Conservation (phyloP, 2,797 vertebrate species). For the Anisognathus igniventris region DNA sequence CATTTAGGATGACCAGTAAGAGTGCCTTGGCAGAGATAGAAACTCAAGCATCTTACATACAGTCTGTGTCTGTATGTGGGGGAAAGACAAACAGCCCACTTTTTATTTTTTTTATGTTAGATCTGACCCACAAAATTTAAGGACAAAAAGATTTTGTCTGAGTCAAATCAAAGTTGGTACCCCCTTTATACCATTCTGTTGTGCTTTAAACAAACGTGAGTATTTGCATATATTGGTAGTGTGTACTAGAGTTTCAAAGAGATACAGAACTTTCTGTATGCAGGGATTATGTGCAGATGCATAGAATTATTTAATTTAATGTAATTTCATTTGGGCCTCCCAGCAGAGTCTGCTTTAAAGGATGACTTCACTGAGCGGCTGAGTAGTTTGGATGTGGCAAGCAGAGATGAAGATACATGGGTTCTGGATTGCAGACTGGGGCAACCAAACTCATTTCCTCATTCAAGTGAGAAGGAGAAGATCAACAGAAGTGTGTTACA, state of each 20-base stretch:
- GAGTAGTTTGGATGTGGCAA: constrained; percentile 52
- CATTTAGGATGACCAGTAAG: neutral
- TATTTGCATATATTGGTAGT: neutral
- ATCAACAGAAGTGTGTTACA: constrained; percentile 62
- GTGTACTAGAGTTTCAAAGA: neutral
- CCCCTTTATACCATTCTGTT: neutral
- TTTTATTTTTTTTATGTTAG: neutral
- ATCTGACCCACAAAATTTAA: neutral
- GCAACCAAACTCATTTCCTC: constrained; percentile 37
- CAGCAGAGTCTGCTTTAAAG: constrained; percentile 60
- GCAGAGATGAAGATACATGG: constrained; percentile 62
- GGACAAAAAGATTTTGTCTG: neutral
- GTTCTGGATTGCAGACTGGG: constrained; percentile 65
- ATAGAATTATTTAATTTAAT: neutral
- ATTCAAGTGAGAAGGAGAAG: constrained; percentile 65
- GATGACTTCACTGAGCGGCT: constrained; percentile 62
- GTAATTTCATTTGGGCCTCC: constrained; percentile 30
- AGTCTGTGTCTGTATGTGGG: neutral
- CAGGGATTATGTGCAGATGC: neutral
- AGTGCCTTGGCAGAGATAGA: neutral
- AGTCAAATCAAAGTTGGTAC: neutral
- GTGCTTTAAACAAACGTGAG: neutral
- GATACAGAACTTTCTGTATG: neutral
- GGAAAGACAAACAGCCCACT: neutral
- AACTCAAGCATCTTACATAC: neutral